phyloP scores from a whole-genome alignment of 2,888 invertebrate genomes.

The Melikaiella ostensackeni region DNA sequence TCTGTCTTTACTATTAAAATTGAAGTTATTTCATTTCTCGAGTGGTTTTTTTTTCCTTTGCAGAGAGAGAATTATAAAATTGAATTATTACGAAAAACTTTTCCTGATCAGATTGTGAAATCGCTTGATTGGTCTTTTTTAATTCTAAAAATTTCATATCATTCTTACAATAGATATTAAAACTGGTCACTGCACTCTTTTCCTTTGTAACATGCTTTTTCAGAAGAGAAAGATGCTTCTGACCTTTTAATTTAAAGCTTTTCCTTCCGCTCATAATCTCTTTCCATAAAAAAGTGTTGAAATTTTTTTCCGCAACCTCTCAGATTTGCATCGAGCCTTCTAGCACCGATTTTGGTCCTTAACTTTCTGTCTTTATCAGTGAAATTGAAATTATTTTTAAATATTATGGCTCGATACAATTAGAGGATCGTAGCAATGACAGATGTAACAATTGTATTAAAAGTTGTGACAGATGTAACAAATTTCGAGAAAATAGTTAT shows the following conservation, averaged over 20 bases:
- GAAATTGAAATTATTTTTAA: not conserved
- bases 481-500: slow-evolving; percentile 20
- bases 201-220: not conserved
- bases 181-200: not conserved
- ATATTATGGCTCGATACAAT: not conserved
- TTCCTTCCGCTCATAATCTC: not conserved
- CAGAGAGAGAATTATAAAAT: not conserved
- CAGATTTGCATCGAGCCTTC: not conserved
- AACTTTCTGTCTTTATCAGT: not conserved
- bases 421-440: not conserved
- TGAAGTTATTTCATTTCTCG: not conserved
- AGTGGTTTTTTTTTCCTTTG: not conserved
- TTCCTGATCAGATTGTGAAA: not conserved
- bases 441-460: slow-evolving; percentile 1
- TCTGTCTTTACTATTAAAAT: not conserved
- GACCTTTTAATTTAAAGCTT: not conserved
- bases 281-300: not conserved
- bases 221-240: not conserved
- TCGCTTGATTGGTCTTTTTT: slow-evolving; percentile 29
- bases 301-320: not conserved
- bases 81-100: not conserved
- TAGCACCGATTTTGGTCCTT: not conserved
- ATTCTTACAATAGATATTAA: not conserved
- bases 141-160: not conserved
- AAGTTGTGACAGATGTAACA: slow-evolving; percentile 6